These are phyloP conservation scores for Hemibagrus wyckioides DNA, from an alignment of 2,113 vertebrate genomes.

Conservation along the genomic window DNA sequence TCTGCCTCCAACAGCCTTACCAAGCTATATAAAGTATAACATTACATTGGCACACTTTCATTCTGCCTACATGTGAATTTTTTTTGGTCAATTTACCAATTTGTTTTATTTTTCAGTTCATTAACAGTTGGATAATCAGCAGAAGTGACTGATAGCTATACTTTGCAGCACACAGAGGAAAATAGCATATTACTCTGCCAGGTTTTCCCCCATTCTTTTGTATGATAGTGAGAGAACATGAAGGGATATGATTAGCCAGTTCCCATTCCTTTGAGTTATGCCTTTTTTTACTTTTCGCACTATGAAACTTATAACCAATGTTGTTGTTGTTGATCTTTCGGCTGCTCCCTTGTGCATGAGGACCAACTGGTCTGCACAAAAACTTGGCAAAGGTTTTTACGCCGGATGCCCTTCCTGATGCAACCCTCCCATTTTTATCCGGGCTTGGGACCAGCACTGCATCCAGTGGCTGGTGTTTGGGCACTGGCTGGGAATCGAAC, in stretches of 20 bases:
- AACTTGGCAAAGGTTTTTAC: too few species aligned
- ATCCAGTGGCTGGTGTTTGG: too few species aligned
- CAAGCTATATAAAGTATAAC: not conserved
- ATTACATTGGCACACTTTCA: not conserved
- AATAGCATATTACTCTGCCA: conserved; percentile 10
- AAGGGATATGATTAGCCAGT: conserved; percentile 64
- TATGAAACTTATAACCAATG: conserved; percentile 50
- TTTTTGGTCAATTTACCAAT: not conserved
- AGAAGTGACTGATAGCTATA: not conserved
- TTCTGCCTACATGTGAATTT: not conserved
- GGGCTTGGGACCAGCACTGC: too few species aligned
- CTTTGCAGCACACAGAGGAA: not conserved
- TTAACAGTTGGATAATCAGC: not conserved
- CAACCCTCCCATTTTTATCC: too few species aligned
- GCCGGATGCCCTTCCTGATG: too few species aligned
- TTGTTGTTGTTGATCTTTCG: too few species aligned
- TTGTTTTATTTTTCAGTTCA: not conserved
- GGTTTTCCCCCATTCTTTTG: conserved; percentile 11
- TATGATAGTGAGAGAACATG: conserved; percentile 58
- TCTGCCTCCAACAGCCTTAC: not conserved
- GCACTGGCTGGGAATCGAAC: too few species aligned
- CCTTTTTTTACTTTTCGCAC: conserved; percentile 60
- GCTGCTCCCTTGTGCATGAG: too few species aligned
- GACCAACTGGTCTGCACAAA: too few species aligned
- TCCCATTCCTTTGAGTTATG: conserved; percentile 58